phyloP scores from a whole-genome alignment of 2,113 vertebrate species.

The Istiophorus platypterus region DNA sequence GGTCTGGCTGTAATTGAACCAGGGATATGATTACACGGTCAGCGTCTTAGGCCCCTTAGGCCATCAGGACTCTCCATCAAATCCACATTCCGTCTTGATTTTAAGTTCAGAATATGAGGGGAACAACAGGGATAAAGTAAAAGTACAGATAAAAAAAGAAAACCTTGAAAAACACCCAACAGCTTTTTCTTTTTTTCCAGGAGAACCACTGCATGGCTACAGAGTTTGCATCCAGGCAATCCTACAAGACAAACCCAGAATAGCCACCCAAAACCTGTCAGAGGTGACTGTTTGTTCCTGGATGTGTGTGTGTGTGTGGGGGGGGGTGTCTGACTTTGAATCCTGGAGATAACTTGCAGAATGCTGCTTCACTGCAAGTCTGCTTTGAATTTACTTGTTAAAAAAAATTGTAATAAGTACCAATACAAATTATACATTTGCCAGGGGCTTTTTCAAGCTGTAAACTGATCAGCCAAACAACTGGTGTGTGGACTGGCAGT shows the following conservation, averaged over 20 bases:
- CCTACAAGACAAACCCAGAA: slow-evolving; percentile 90
- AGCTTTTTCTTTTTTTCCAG: slow-evolving; percentile 70
- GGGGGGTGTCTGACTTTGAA: background rate
- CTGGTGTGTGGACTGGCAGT: background rate
- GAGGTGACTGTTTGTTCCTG: slow-evolving; percentile 88
- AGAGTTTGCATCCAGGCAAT: slow-evolving; percentile 96
- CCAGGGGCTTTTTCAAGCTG: background rate
- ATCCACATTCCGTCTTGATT: background rate
- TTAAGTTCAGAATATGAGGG: background rate
- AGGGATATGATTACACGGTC: too few species aligned
- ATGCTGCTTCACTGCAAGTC: background rate
- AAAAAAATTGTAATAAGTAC: background rate
- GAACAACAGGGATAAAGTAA: background rate
- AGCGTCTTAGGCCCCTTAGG: too few species aligned
- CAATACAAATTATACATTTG: background rate
- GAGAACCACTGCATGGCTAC: slow-evolving; percentile 93
- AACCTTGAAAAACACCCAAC: background rate
- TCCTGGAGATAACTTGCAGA: background rate
- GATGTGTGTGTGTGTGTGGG: too few species aligned
- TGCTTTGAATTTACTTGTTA: background rate
- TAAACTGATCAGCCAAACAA: background rate
- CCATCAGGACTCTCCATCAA: background rate
- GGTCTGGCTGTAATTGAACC: background rate
- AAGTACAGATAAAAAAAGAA: background rate
- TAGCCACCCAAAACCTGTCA: slow-evolving; percentile 88